These are phyloP conservation scores for Monomorium pharaonis DNA, from an alignment of 1,140 invertebrate species.

Conservation along the genomic window DNA sequence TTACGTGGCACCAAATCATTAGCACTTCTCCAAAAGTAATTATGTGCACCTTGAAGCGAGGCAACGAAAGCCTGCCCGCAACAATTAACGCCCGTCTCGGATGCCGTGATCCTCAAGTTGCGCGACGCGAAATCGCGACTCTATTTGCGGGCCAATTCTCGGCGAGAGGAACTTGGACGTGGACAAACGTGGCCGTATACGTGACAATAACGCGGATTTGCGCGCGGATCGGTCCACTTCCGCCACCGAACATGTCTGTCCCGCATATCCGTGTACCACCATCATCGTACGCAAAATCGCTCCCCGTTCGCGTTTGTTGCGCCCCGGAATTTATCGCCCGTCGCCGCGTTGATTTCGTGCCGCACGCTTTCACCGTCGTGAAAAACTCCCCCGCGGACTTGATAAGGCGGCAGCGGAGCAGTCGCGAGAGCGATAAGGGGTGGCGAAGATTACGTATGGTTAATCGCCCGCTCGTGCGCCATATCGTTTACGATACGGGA, in stretches of 20 bases:
- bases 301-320: background rate
- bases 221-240: conserved; percentile 1
- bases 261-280: background rate
- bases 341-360: conserved; percentile 36
- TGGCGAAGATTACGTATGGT: conserved; percentile 38
- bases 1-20: background rate
- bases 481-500: background rate
- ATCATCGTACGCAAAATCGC: background rate
- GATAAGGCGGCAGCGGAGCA: conserved; percentile 1
- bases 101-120: background rate
- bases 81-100: background rate
- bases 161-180: conserved; percentile 7
- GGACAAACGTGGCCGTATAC: background rate
- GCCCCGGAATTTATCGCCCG: conserved; percentile 31
- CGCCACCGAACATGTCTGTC: background rate
- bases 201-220: conserved; percentile 14
- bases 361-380: background rate
- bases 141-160: background rate
- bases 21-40: conserved; percentile 2
- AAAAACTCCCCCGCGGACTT: background rate
- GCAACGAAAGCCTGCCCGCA: background rate
- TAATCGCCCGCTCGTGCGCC: background rate
- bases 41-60: background rate
- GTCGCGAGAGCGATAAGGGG: conserved; percentile 5
- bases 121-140: background rate